These are phyloP conservation scores for Hydrophis major DNA, from an alignment of 2,797 vertebrate genomes.

Conservation along the genomic window DNA sequence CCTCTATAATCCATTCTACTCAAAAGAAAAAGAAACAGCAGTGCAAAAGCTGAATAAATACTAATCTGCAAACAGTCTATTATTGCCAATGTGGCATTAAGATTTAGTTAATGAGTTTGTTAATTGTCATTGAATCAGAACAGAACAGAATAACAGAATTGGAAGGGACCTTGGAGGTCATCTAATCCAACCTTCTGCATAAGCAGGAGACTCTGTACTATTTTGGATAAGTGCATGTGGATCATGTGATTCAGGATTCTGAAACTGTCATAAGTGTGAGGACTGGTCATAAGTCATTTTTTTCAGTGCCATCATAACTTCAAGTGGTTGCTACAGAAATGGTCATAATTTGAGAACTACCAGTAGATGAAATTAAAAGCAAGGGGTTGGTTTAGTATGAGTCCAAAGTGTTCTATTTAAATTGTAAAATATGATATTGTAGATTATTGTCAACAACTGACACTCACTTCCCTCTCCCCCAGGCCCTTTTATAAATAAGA, in stretches of 20 bases:
- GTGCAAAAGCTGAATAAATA: neutral
- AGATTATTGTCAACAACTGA: neutral
- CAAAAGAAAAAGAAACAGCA: neutral
- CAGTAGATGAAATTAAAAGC: neutral
- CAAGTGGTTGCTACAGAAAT: neutral
- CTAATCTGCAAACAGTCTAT: neutral
- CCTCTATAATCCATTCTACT: conserved; percentile 15
- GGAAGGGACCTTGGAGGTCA: neutral
- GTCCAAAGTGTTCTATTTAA: neutral
- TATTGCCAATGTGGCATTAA: neutral
- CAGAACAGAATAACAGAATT: neutral
- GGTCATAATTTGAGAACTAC: neutral
- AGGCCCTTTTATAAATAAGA: neutral
- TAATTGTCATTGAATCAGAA: neutral
- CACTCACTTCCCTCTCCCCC: neutral
- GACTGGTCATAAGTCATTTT: neutral
- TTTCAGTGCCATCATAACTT: neutral
- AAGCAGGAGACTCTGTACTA: neutral
- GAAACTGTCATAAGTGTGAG: neutral
- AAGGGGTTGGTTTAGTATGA: neutral
- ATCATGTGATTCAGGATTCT: neutral
- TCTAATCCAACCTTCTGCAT: neutral
- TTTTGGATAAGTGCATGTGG: neutral
- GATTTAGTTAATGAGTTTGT: neutral
- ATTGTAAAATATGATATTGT: neutral